Conservation (phyloP, 2,888 invertebrate genomes). For the Agapostemon virescens region DNA sequence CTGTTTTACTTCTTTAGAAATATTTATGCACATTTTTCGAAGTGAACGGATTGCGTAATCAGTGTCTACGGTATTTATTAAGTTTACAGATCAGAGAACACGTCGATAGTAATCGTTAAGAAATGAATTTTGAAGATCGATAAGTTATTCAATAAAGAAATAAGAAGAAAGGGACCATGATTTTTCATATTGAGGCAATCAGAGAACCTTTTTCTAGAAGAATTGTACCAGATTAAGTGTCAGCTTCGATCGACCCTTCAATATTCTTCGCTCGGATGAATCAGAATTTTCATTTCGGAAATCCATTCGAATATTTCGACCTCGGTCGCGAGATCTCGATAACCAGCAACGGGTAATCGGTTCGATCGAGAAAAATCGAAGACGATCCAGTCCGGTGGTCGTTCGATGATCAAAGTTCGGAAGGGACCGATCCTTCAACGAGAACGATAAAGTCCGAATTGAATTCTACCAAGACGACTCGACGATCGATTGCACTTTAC, state of each 20-base stretch:
- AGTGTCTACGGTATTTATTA: too few species aligned
- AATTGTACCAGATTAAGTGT: background rate
- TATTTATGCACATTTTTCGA: too few species aligned
- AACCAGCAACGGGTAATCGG: background rate
- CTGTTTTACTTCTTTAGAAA: background rate
- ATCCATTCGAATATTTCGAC: constrained; percentile 15
- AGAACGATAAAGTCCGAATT: constrained; percentile 15
- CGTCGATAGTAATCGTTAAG: background rate
- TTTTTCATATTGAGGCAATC: background rate
- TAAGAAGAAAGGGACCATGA: background rate
- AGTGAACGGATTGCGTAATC: too few species aligned
- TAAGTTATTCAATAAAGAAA: background rate
- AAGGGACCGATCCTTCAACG: background rate
- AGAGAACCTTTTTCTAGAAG: background rate
- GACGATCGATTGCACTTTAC: constrained; percentile 7
- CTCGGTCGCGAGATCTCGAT: background rate
- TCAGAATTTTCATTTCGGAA: constrained; percentile 12
- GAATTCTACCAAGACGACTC: constrained; percentile 1
- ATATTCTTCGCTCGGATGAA: constrained; percentile 13
- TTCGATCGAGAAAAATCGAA: background rate
- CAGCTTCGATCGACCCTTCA: constrained; percentile 18
- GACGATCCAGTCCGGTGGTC: background rate
- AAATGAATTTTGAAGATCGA: background rate
- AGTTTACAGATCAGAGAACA: too few species aligned
- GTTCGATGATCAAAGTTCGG: constrained; percentile 12